phyloP scores from a whole-genome alignment of 2,888 invertebrate genomes.

The Cantharis nigra region DNA sequence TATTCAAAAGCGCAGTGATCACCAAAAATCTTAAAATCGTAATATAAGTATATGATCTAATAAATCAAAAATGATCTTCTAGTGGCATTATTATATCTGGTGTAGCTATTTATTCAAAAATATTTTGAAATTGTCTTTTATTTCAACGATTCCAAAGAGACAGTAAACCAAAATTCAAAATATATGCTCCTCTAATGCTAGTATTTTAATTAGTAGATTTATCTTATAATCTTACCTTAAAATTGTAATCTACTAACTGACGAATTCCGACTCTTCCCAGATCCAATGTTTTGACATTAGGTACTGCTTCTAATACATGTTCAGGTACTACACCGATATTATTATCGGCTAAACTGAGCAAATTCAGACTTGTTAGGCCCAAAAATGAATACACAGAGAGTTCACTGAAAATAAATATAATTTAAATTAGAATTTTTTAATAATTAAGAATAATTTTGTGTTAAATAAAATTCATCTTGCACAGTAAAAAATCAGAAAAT shows the following conservation, averaged over 20 bases:
- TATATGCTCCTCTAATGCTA: not conserved
- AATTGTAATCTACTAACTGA: conserved; percentile 73
- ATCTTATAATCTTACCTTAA: conserved; percentile 63
- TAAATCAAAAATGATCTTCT: too few species aligned
- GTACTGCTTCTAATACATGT: conserved; percentile 74
- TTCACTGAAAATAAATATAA: conserved; percentile 60
- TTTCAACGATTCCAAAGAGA: too few species aligned
- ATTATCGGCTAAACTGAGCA: conserved; percentile 82
- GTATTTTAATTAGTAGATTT: not conserved
- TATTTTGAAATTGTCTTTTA: too few species aligned
- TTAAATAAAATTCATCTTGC: not conserved
- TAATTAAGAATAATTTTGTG: not conserved
- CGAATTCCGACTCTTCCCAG: conserved; percentile 80
- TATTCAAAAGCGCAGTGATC: too few species aligned
- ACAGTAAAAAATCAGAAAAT: not conserved
- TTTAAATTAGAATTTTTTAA: not conserved
- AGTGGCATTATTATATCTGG: too few species aligned
- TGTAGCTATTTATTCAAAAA: too few species aligned
- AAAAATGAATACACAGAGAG: conserved; percentile 75
- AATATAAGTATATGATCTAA: too few species aligned
- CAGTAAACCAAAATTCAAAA: not conserved
- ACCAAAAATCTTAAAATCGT: too few species aligned
- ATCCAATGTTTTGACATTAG: conserved; percentile 79
- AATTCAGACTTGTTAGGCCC: conserved; percentile 73
- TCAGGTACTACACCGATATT: conserved; percentile 75